A percentile compares a stretch with the other conserved stretches of the same genome.
Conservation (phyloP, 2,113 vertebrate species). For the Puntigrus tetrazona region DNA sequence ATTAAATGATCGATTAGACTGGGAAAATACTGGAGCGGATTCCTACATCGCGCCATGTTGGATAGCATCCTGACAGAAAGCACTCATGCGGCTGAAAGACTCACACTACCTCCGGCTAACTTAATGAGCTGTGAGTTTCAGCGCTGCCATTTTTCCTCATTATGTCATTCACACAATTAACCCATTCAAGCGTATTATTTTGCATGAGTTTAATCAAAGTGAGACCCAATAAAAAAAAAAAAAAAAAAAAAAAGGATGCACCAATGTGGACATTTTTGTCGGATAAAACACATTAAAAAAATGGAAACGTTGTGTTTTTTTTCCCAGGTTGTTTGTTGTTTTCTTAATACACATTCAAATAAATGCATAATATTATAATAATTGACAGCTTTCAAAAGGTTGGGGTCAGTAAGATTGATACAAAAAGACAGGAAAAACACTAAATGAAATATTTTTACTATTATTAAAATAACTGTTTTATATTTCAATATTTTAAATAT, state of each 20-base stretch:
- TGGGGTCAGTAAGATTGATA: neutral
- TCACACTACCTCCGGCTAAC: slow-evolving; percentile 23
- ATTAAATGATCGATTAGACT: slow-evolving; percentile 33
- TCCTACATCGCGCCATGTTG: neutral
- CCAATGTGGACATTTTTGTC: neutral
- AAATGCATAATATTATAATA: too few relatives aligned
- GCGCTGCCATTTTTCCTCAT: slow-evolving; percentile 26
- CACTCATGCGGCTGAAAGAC: neutral
- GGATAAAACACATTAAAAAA: too few relatives aligned
- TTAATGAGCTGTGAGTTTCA: slow-evolving; percentile 29
- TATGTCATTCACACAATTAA: slow-evolving; percentile 34
- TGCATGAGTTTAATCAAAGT: neutral
- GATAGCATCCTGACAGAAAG: slow-evolving; percentile 25
- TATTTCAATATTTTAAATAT: too few relatives aligned
- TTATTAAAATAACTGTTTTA: neutral
- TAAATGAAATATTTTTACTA: neutral
- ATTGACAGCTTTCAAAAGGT: neutral
- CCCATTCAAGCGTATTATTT: neutral
- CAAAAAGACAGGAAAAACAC: neutral
- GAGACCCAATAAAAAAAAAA: neutral
- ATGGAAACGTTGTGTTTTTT: too few relatives aligned
- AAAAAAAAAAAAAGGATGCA: neutral
- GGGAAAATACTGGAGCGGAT: slow-evolving; percentile 8
- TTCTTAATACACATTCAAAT: neutral
- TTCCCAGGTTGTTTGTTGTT: neutral